Base-by-base conservation (phyloP, 2,113 vertebrate genomes). In the Caracal caracal region DNA sequence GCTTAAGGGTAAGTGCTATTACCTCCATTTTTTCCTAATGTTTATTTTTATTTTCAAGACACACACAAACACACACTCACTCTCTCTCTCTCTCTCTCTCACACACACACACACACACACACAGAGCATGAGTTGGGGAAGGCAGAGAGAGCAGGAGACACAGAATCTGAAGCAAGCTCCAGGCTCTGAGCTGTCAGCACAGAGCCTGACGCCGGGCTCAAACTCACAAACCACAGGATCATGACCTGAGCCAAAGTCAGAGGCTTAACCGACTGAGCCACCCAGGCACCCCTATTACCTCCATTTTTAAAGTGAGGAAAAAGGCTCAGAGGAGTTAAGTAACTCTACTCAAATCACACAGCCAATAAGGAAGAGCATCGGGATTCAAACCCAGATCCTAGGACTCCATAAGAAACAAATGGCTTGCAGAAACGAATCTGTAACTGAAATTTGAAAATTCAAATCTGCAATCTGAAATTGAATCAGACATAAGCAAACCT, bases 101-200 rank as follows among this genome's bases (percentile, higher is more conserved):
- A 59, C 56, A 59, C 56, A 22, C 56, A 56, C 56, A 59, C 6
- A 56, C 20, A 59, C 56, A 59, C 56, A 59, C 56, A 59, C 56
- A 51, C 15, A 56, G 5, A 6, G 13, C 8, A 22, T 22, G 56
- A 59, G 56, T 3, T 0, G 56, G 56, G 8, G 20, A 22, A 0
- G 56, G 20, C 56, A 59, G 56, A 59, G 56, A 59, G 20, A 59
- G 6, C 56, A 59, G 56, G 56, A 59, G 56, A 59, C 56, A 59
- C 20, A 59, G 56, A 59, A 59, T 59, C 56, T 8, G 20, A 22
- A 59, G 56, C 20, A 59, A 22, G 7, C 56, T 59, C 20, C 20
- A 22, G 56, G 20, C 20, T 59, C 56, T 59, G 20, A 59, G 56
- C 56, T 22, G 17, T 56, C 56, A 59, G 56, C 56, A 59, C 20